phyloP scores from a whole-genome alignment of 2,113 vertebrate species.

The Dicrurus megarhynchus region DNA sequence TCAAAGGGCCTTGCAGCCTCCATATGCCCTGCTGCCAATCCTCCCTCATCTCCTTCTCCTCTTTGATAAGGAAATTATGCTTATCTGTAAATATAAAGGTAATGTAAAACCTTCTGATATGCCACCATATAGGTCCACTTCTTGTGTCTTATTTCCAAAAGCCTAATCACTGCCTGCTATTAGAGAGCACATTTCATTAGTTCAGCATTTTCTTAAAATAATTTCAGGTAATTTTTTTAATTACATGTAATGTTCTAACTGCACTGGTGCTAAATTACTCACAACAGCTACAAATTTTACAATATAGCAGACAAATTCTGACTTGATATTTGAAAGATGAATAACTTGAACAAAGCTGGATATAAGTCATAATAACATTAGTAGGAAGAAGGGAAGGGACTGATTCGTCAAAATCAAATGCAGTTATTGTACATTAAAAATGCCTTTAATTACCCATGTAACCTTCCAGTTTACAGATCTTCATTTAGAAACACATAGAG shows the following conservation, averaged over 20 bases:
- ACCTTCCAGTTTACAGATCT: background rate
- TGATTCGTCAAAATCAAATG: background rate
- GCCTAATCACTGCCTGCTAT: background rate
- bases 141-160: background rate
- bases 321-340: background rate
- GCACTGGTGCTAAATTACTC: background rate
- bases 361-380: background rate
- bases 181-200: background rate
- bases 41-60: background rate
- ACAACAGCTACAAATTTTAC: background rate
- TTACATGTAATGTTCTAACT: background rate
- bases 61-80: background rate
- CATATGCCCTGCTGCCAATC: background rate
- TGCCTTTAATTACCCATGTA: background rate
- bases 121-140: background rate
- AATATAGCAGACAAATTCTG: background rate
- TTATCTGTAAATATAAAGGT: background rate
- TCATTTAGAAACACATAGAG: background rate
- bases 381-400: background rate
- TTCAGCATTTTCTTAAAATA: background rate
- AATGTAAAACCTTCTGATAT: background rate
- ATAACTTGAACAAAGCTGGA: background rate
- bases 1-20: background rate
- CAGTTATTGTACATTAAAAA: background rate
- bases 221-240: background rate